Conservation (phyloP, 2,888 invertebrate genomes). For the Orchesella flavescens region DNA sequence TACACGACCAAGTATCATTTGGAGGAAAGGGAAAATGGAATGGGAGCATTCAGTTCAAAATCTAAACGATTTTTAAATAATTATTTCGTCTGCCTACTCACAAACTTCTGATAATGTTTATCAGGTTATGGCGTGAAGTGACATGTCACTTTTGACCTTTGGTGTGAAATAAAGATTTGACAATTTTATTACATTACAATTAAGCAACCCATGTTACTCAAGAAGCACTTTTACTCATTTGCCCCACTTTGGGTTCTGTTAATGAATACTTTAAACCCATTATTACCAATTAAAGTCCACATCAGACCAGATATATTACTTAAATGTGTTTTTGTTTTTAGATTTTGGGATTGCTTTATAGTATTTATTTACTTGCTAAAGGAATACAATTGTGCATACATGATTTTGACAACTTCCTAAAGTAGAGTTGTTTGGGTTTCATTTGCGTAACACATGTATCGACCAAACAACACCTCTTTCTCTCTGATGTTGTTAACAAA, state of each 20-base stretch:
- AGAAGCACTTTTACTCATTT: background rate
- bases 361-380: no score
- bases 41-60: background rate
- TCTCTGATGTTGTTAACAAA: no score
- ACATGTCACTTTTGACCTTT: slow-evolving; percentile 50
- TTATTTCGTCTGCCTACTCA: background rate
- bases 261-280: background rate
- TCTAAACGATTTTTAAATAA: background rate
- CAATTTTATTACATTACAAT: background rate
- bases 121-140: slow-evolving; percentile 52
- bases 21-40: no score
- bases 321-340: no score
- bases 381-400: background rate
- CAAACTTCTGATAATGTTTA: slow-evolving; percentile 15
- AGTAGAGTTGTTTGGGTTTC: background rate
- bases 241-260: background rate
- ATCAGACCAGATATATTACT: no score
- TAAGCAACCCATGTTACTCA: slow-evolving; percentile 43
- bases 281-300: no score
- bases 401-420: background rate
- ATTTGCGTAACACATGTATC: background rate
- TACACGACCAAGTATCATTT: no score
- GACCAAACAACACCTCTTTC: no score
- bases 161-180: background rate
- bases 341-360: no score